Conservation (phyloP, 2,888 invertebrate genomes). For the Mallateleia sp. region DNA sequence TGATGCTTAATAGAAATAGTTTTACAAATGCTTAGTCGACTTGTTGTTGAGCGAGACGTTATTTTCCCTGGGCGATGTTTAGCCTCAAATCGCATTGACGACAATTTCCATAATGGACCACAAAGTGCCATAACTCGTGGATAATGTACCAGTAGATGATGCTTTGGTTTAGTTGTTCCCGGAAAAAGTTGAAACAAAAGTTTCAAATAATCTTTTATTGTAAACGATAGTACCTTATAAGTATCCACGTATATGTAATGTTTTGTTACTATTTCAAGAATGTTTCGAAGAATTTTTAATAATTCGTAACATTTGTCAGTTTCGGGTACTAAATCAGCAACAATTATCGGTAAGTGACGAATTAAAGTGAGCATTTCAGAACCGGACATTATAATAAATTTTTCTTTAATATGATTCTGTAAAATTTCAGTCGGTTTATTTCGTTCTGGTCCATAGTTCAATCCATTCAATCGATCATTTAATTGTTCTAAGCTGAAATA, state of each 20-base stretch:
- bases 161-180: slow-evolving; percentile 57
- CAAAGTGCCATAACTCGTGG: slow-evolving; percentile 53
- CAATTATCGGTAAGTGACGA: slow-evolving; percentile 24
- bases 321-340: slow-evolving; percentile 19
- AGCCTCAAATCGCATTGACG: slow-evolving; percentile 38
- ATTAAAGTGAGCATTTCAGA: slow-evolving; percentile 56
- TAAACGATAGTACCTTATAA: slow-evolving; percentile 12
- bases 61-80: slow-evolving; percentile 36
- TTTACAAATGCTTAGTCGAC: slow-evolving; percentile 32
- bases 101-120: slow-evolving; percentile 65
- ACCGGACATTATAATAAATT: slow-evolving; percentile 43
- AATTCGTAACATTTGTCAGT: not conserved
- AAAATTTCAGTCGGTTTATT: slow-evolving; percentile 44
- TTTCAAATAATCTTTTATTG: slow-evolving; percentile 51
- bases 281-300: slow-evolving; percentile 9
- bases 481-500: slow-evolving; percentile 58
- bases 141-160: slow-evolving; percentile 69
- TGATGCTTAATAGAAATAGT: slow-evolving; percentile 24
- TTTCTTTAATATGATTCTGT: slow-evolving; percentile 26
- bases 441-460: slow-evolving; percentile 58
- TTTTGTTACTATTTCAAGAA: slow-evolving; percentile 20
- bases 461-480: slow-evolving; percentile 61
- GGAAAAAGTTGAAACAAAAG: slow-evolving; percentile 42
- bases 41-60: slow-evolving; percentile 29
- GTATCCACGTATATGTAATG: slow-evolving; percentile 9